Evolutionary conservation across 1,140 invertebrate genomes (phyloP).

Genomic region (Cotesia vestalis): DNA sequence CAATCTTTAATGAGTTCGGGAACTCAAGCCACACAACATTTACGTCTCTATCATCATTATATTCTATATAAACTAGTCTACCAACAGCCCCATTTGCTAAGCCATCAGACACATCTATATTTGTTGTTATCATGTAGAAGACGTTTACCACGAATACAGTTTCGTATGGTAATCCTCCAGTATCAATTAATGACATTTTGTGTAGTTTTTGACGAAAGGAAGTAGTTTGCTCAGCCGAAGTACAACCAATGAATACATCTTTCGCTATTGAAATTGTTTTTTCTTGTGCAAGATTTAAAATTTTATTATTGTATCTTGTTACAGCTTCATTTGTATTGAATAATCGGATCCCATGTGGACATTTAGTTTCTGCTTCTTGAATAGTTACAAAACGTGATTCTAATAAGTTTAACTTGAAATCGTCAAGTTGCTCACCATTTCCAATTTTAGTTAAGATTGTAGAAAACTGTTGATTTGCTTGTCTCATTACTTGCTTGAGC

Average conservation of each 20-base stretch:
- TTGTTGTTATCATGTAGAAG: slow-evolving; percentile 55
- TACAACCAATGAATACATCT: slow-evolving; percentile 41
- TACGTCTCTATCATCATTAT: slow-evolving; percentile 39
- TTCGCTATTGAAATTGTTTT: slow-evolving; percentile 45
- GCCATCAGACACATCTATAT: slow-evolving; percentile 55
- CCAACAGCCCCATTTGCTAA: slow-evolving; percentile 56
- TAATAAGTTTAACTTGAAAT: slow-evolving; percentile 34
- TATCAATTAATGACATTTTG: slow-evolving; percentile 52
- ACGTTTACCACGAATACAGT: slow-evolving; percentile 47
- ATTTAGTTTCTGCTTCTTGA: slow-evolving; percentile 35
- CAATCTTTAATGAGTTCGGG: slow-evolving; percentile 35
- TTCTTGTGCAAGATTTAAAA: slow-evolving; percentile 42
- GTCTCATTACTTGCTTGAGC: slow-evolving; percentile 49
- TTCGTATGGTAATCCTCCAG: slow-evolving; percentile 53
- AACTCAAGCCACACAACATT: slow-evolving; percentile 42
- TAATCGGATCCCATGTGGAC: slow-evolving; percentile 42
- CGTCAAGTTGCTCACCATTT: slow-evolving; percentile 40
- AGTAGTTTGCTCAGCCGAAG: slow-evolving; percentile 39
- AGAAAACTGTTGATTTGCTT: slow-evolving; percentile 48
- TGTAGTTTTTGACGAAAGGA: slow-evolving; percentile 48
- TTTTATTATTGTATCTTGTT: slow-evolving; percentile 37
- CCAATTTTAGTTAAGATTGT: slow-evolving; percentile 48
- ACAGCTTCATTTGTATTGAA: slow-evolving; percentile 39
- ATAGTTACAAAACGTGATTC: slow-evolving; percentile 41
- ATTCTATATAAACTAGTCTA: slow-evolving; percentile 50